Evolutionary conservation across 2,797 vertebrate species (phyloP), one percentile per base, ranked within the genome.

Genomic region (Sternarchorhynchus goeldii): DNA sequence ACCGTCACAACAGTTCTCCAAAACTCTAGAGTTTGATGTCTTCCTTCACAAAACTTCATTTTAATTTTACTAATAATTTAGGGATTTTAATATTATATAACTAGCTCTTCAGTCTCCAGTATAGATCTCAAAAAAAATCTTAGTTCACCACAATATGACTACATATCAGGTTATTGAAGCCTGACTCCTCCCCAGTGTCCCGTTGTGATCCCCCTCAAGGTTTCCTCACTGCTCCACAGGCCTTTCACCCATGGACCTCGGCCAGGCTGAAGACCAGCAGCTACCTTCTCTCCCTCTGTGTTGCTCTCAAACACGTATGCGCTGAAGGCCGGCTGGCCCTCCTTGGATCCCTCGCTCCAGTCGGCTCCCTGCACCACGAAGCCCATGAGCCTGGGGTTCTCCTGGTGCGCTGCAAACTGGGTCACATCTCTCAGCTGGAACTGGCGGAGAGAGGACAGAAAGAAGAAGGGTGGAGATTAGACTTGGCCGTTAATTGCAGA

Each of bases 231-330:
- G 12, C 45, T 50, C 8, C 45, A 50, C 45, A 45, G 10, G 41
- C 41, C 7, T 60, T 3, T 2, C 6, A 12, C 12, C 58, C 58
- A 14, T 0, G 29, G n/a, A 31, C 14, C 12, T 66, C 10, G 39
- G 63, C 36, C 29, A 5, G 63, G 17, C 31, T 5, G 62, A 4
- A 16, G 17, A 10, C 31, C 17, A 1, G 65, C 14, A 14, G 18
- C 7, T 60, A 99, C 98, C 96, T 99, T 99, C 89, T 98, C 97
- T 34, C 97, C 97, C 86, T 99, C 98, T 0, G 96, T 97, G 93
- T 98, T 98, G 92, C 96, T 98, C 91, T 99, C 98, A 70, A 99
- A 98, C 84, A 99, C 76, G 0, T 97, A 99, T 0, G 93, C 90
- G 0, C 95, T 97, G 82, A 95, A 95, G 0, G 95, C 93, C 0